phyloP scores from a whole-genome alignment of 2,797 vertebrate genomes.

The Oryzias dopingdopingensis region DNA sequence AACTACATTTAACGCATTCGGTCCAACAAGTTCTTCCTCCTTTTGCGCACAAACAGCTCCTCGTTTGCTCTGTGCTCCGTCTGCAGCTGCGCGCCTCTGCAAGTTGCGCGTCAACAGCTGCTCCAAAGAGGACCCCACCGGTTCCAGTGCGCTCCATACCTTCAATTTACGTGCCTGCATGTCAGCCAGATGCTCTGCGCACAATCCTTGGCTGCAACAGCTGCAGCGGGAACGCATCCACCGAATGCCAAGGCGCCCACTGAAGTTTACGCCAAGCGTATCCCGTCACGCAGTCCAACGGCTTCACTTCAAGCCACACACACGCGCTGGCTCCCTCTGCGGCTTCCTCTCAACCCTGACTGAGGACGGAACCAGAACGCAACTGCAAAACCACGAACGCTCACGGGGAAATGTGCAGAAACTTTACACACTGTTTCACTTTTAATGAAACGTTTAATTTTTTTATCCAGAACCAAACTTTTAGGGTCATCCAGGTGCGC shows the following conservation, averaged over 20 bases:
- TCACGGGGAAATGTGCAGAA: no score
- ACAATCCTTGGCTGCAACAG: not conserved
- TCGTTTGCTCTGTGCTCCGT: constrained; percentile 11
- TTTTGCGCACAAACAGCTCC: constrained; percentile 27
- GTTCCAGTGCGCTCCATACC: no score
- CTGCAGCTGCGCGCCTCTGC: not conserved
- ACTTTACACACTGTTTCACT: no score
- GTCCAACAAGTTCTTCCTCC: constrained; percentile 1
- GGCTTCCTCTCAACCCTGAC: no score
- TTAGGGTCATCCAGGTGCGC: not conserved
- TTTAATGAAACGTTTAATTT: no score
- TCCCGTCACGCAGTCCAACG: constrained; percentile 13
- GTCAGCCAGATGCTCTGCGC: not conserved
- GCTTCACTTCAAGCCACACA: not conserved
- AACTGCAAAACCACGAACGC: no score
- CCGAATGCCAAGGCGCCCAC: constrained; percentile 31
- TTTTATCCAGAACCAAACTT: no score
- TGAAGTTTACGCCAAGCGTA: constrained; percentile 43
- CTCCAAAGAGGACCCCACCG: no score
- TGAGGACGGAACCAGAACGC: no score
- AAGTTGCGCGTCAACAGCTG: no score
- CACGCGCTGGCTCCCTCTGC: no score
- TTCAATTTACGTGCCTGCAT: no score
- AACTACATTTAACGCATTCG: not conserved
- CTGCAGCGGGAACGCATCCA: constrained; percentile 28